A percentile compares a stretch with the other conserved stretches of the same genome.
phyloP scores from a whole-genome alignment of 1,140 invertebrate genomes.

The Microplitis demolitor region DNA sequence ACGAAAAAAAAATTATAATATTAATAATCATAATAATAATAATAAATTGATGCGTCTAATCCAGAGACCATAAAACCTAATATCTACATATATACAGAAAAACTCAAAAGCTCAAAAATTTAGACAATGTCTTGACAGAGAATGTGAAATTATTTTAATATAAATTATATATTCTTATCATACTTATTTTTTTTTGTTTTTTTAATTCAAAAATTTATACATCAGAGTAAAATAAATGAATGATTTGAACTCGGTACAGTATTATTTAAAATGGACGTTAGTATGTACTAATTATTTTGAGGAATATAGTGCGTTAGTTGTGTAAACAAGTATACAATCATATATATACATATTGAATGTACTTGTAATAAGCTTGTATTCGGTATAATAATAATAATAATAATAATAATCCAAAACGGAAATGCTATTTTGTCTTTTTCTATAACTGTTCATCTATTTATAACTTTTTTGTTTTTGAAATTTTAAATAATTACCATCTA shows the following conservation, averaged over 20 bases:
- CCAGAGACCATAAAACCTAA: neutral
- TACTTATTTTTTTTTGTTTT: neutral
- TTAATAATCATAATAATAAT: neutral
- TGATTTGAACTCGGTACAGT: too few relatives aligned
- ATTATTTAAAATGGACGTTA: too few relatives aligned
- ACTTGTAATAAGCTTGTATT: conserved; percentile 6
- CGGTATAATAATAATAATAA: too few relatives aligned
- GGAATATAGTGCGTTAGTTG: neutral
- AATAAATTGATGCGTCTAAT: neutral
- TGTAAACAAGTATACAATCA: neutral
- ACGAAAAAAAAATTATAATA: neutral
- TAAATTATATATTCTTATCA: neutral
- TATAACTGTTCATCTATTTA: conserved; percentile 21
- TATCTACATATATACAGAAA: conserved; percentile 27
- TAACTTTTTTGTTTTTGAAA: neutral
- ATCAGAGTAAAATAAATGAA: too few relatives aligned
- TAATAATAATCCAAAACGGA: conserved; percentile 28
- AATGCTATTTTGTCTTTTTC: conserved; percentile 47
- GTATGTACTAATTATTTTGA: too few relatives aligned
- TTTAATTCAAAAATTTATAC: too few relatives aligned
- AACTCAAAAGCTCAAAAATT: conserved; percentile 1
- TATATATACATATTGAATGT: conserved; percentile 26
- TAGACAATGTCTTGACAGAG: neutral
- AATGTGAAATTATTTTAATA: neutral
- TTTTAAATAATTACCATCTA: neutral